These are phyloP conservation scores for Lampropteryx suffumata DNA, from an alignment of 2,888 invertebrate species.

Conservation along the genomic window DNA sequence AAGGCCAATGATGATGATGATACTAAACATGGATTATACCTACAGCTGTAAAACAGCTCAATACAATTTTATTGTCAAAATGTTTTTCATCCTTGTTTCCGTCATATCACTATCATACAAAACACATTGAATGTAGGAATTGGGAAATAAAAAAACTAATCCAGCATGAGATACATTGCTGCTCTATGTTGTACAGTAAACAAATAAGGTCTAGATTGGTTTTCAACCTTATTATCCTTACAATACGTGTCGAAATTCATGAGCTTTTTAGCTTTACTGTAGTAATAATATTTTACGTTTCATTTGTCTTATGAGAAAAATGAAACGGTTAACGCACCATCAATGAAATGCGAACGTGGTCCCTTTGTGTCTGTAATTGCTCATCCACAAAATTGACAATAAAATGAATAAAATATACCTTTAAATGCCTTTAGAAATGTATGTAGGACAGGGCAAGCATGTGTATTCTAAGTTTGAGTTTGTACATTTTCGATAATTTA, in stretches of 20 bases:
- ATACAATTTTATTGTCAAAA: background rate
- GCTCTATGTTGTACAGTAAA: constrained; percentile 2
- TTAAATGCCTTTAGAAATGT: too few relatives aligned
- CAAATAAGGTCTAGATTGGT: constrained; percentile 1
- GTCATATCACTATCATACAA: background rate
- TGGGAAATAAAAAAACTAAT: constrained; percentile 6
- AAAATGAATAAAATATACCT: background rate
- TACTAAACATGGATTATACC: too few relatives aligned
- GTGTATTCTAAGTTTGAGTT: too few relatives aligned
- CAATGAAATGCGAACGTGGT: constrained; percentile 18
- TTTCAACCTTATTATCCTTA: constrained; percentile 5
- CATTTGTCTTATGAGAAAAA: constrained; percentile 22
- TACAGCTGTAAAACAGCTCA: too few relatives aligned
- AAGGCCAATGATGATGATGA: too few relatives aligned
- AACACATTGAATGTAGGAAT: background rate
- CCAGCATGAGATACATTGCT: constrained; percentile 1
- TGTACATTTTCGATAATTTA: too few relatives aligned
- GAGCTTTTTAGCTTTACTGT: background rate
- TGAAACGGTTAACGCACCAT: constrained; percentile 18
- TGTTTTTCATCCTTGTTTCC: background rate
- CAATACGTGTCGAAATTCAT: background rate
- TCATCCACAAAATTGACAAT: constrained; percentile 19
- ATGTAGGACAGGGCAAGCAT: too few relatives aligned
- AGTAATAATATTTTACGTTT: constrained; percentile 17
- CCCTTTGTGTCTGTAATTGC: constrained; percentile 18